These are phyloP conservation scores for Acanthurus lineatus DNA, from an alignment of 2,797 vertebrate genomes.

Conservation along the genomic window DNA sequence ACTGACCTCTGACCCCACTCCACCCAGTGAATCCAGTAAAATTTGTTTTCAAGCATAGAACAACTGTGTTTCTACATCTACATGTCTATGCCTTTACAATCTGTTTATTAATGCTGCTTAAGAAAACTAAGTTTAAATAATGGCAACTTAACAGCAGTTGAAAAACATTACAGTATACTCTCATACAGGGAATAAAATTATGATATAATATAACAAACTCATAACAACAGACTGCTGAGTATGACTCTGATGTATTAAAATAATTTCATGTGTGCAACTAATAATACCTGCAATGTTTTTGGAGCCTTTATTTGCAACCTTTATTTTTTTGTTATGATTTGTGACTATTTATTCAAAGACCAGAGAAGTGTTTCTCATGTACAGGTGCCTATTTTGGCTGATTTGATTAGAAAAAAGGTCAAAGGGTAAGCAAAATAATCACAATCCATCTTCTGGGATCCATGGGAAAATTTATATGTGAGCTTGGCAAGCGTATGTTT, in stretches of 20 bases:
- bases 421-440: background rate
- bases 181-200: background rate
- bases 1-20: slow-evolving; percentile 14
- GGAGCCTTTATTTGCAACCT: background rate
- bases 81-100: background rate
- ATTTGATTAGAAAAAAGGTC: background rate
- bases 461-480: too few species aligned
- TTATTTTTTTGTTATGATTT: background rate
- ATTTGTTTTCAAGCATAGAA: background rate
- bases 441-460: background rate
- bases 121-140: background rate
- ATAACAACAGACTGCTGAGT: background rate
- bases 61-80: background rate
- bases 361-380: background rate
- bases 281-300: background rate
- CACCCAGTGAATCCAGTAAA: background rate
- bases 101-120: background rate
- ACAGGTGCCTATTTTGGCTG: background rate
- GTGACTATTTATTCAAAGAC: background rate
- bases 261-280: background rate
- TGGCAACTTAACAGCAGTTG: background rate
- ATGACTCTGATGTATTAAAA: background rate
- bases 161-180: background rate
- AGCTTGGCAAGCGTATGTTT: too few species aligned
- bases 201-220: background rate